Evolutionary conservation across 2,113 vertebrate genomes (phyloP), one percentile per base, ranked within the genome.

Genomic region (Progne subis): DNA sequence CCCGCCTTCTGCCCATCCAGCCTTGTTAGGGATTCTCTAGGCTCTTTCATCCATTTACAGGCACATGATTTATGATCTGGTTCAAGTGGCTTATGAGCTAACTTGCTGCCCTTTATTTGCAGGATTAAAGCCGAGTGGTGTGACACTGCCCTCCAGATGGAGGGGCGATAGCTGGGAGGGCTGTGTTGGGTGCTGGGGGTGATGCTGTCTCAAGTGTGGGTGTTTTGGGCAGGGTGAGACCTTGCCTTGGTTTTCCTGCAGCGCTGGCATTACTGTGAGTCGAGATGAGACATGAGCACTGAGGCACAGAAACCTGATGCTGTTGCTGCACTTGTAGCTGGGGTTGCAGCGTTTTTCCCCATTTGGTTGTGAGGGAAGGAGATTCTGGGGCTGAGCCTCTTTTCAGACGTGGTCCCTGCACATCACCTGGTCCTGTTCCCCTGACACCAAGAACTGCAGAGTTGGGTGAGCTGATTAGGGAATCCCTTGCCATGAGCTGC

Each of bases 271-370:
- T 7, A 1, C 44, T 2, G 0, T 11, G 69, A 32, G 46, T 67
- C 0, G 0, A 8, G 47, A 29, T 32, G 41, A 70, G 46, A 18
- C 0, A 0, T 11, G 11, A 12, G 3, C 18, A 3, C 18, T 0
- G 2, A 24, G 26, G 11, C 0, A 2, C 63, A 69, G 81, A 50
- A 60, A 11, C 47, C 52, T 59, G 74, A 3, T 1, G 4, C 28
- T 31, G 17, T 28, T 28, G 23, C 28, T 75, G 50, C 74, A n/a
- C 3, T 0, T 63, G 37, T 46, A 43, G 28, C 37, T 20, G 6
- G 6, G 21, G 17, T 29, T 4, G 1, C 2, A 1, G 29, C 9
- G 3, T 47, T 91, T 75, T 37, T 1, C n/a, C 69, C 29, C 1
- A 0, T 85, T 75, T 78, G 64, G 20, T 23, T 16, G 12, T 5